Base-by-base conservation (phyloP, 1,140 invertebrate species). In the Eufriesea mexicana region DNA sequence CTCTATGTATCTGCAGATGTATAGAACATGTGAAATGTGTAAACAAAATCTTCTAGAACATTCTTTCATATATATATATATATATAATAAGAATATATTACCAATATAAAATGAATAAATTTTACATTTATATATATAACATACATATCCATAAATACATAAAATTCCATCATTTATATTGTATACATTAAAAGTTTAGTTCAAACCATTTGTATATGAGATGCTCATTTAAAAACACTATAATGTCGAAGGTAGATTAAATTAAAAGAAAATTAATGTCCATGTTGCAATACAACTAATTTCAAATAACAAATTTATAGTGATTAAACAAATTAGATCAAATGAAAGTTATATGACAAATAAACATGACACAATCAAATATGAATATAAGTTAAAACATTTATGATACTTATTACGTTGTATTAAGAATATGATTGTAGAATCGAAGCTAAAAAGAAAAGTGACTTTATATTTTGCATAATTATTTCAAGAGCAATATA, bases 21-120 rank as follows among this genome's bases (percentile, higher is more conserved):
- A 47, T 18, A 57, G 7, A 61, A 59, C 23, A 59, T 83, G 23
- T 23, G 10, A 55, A 45, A 62, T 47, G 62, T 45, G n/a, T 72
- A 64, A 62, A 64, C 49, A 74, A 71, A 73, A 64, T 55, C 5
- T 83, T 78, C 74, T 85, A 78, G 62, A 86, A 76, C 45, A 76
- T 73, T 76, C 42, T n/a, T 61, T 12, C 6, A 55, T 54, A 23
- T 2, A 57, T 72, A 45, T 73, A 16, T 64, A 67, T 9, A 59
- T 35, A 78, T 54, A 0, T 64, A 35, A 64, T 5, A 10, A 14
- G n/a, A 18, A 35, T 18, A 45, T 54, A 35, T 55, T 0, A 61
- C 20, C 18, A 28, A 16, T 28, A 25, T 14, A 23, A 51, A 0
- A 59, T 23, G n/a, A n/a, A n/a, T n/a, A 55, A 51, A 16, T 42